Percentiles rank a stretch among this genome's conserved stretches.
phyloP scores from a whole-genome alignment of 35 echinoderm and acorn worm species.

The Heliocidaris erythrogramma region DNA sequence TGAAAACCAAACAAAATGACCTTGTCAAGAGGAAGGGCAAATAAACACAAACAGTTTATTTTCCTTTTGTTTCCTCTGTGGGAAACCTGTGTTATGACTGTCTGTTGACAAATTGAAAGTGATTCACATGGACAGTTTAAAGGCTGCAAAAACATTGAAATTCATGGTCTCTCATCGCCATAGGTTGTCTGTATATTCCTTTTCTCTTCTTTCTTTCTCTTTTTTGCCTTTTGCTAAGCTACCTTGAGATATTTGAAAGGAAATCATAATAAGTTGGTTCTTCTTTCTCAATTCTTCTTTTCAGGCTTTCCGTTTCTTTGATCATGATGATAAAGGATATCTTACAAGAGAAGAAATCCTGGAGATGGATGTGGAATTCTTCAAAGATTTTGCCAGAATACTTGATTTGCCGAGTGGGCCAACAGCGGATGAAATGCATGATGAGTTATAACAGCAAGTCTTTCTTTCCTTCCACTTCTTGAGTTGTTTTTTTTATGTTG shows the following conservation, averaged over 20 bases:
- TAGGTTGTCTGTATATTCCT: too few species aligned
- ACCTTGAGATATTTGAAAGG: too few species aligned
- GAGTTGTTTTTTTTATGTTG: not conserved
- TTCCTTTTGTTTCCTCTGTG: too few species aligned
- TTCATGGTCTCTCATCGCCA: too few species aligned
- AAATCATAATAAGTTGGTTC: not conserved
- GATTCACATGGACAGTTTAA: too few species aligned
- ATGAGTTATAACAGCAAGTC: conserved; percentile 55
- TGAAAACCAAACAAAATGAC: not conserved
- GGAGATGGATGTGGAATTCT: conserved; percentile 62
- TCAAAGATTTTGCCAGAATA: conserved; percentile 77
- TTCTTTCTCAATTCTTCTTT: not conserved
- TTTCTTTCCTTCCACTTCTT: not conserved
- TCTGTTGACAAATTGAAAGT: too few species aligned
- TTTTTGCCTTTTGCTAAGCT: too few species aligned
- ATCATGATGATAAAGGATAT: conserved; percentile 55
- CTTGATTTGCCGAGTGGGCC: conserved; percentile 76
- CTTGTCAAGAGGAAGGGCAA: too few species aligned
- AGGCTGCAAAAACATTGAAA: too few species aligned
- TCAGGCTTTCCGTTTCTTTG: conserved; percentile 58
- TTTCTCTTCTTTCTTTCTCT: too few species aligned
- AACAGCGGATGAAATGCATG: conserved; percentile 26
- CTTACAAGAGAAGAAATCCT: conserved; percentile 72
- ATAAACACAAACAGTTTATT: too few species aligned
- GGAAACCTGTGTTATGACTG: too few species aligned